Base-by-base conservation (phyloP, 2,888 invertebrate genomes). In the Tuta absoluta region DNA sequence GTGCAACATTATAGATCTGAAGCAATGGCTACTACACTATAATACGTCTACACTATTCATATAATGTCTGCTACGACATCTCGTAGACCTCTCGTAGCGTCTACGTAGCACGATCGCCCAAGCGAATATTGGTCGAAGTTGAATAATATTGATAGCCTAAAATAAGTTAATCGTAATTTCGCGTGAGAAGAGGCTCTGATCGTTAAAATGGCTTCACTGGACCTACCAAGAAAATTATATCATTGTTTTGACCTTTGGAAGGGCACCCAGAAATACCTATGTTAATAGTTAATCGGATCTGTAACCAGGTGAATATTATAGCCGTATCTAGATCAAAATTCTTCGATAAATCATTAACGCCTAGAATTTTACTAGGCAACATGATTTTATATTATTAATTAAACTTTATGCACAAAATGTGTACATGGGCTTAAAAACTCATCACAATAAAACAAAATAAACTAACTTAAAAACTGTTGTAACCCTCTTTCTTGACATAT, bases 111-210 rank as follows among this genome's bases (percentile, higher is more conserved):
- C 33, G 28, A 14, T 24, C 28, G 28, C 17, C 5, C 23, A 28
- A n/a, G 24, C n/a, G 7, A 28, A 56, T 51, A 33, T 19, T 51
- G 53, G 53, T 63, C 17, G 21, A 56, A 63, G 17, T 41, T 56
- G 38, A 56, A 48, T 28, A 17, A 63, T 53, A 64, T 64, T 67
- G 66, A 68, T 77, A 73, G 69, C 14, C 51, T 63, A 56, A 66
- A 68, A 69, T 67, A 67, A 65, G 66, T 67, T 79, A 75, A 79
- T 78, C 70, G 71, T 69, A 64, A 63, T 56, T 74, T 79, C 64
- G 79, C 79, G 77, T 79, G 79, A 68, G 65, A 65, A 45, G 57
- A 64, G 63, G 66, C 72, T 66, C 68, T 75, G 69, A 76, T 21
- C 62, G 24, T 38, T 45, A 61, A 33, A 33, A 33, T 33, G n/a